Evolutionary conservation across 2,797 vertebrate species (phyloP).

Genomic region (Balearica regulorum): DNA sequence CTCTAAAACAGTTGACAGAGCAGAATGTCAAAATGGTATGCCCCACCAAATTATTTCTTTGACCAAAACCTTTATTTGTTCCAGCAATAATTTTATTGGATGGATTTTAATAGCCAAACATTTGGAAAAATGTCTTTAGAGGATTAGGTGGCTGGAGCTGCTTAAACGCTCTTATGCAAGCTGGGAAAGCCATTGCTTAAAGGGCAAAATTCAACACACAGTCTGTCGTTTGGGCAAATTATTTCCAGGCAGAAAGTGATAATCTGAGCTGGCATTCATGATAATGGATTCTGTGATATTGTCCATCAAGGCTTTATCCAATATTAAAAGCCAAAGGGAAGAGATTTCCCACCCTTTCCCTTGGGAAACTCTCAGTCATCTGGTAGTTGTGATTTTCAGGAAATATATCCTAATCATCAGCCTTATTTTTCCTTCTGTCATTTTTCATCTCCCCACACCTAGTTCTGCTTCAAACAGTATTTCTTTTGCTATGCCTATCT

Average conservation of each 20-base stretch:
- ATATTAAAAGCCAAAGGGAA: not conserved
- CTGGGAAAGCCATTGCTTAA: not conserved
- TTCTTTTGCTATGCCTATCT: not conserved
- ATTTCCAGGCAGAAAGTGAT: conserved; percentile 3
- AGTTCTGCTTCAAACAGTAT: not conserved
- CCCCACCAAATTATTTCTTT: not conserved
- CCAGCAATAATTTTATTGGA: not conserved
- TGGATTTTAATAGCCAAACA: not conserved
- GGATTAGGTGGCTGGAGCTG: not conserved
- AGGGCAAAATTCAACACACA: not conserved
- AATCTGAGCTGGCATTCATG: not conserved
- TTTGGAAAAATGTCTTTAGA: not conserved
- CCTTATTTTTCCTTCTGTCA: conserved; percentile 29
- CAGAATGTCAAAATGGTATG: not conserved
- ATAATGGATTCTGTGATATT: not conserved
- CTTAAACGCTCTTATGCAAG: not conserved
- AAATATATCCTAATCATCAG: conserved; percentile 3
- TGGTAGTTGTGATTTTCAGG: conserved; percentile 1
- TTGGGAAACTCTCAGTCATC: not conserved
- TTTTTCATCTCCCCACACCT: conserved; percentile 33
- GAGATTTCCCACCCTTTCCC: conserved; percentile 54
- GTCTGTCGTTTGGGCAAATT: accelerated
- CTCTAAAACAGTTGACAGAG: not conserved
- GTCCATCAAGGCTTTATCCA: not conserved
- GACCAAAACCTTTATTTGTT: not conserved